phyloP scores from a whole-genome alignment of 2,888 invertebrate species.

The Tipula confusa region DNA sequence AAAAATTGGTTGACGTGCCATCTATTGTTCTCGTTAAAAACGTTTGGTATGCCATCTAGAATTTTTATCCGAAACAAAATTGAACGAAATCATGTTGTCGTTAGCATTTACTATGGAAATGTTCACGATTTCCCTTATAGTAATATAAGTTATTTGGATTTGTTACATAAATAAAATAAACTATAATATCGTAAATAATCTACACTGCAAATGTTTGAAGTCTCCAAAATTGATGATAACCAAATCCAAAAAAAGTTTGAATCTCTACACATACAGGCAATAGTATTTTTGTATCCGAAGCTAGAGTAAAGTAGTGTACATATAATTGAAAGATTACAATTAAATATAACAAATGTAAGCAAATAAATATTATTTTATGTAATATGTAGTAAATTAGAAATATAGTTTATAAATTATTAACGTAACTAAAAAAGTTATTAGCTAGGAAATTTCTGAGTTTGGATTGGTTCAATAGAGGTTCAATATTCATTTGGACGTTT shows the following conservation, averaged over 20 bases:
- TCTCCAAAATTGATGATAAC: constrained; percentile 3
- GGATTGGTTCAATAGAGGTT: constrained; percentile 12
- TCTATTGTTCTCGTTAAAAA: too few species aligned
- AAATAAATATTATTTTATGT: neutral
- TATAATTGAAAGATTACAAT: neutral
- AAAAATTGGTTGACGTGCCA: too few species aligned
- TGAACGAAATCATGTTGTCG: too few species aligned
- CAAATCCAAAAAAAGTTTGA: neutral
- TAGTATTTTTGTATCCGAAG: neutral
- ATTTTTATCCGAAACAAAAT: too few species aligned
- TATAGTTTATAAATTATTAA: neutral
- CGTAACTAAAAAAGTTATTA: neutral
- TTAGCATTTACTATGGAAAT: too few species aligned
- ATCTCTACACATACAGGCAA: neutral
- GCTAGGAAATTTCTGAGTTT: neutral
- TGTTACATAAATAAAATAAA: too few species aligned
- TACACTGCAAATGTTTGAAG: neutral
- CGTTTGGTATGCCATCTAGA: too few species aligned
- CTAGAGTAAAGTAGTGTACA: neutral
- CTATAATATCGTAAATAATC: neutral
- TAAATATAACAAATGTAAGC: neutral
- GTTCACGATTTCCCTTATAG: too few species aligned
- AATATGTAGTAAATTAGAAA: neutral
- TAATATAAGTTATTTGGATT: too few species aligned
- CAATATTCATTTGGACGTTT: constrained; percentile 26